Base-by-base conservation (phyloP, 1,140 invertebrate species). In the Eciton burchellii region DNA sequence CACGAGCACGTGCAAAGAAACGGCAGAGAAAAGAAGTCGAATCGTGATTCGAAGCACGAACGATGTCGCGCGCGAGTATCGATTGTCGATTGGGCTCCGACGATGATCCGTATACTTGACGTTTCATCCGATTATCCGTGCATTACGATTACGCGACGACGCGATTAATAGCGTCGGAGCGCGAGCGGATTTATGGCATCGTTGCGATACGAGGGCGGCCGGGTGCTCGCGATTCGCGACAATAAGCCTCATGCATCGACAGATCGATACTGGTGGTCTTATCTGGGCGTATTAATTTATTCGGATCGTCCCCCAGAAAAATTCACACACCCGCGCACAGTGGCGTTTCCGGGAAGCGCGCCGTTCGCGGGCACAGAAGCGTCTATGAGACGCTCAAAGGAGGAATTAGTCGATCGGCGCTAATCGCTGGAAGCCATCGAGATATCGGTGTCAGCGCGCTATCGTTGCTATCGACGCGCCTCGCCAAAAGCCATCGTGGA, bases 211-310 rank as follows among this genome's bases (percentile, higher is more conserved):
- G 65, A 16, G 35, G 16, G 43, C 43, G 43, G 60, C 11, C 43
- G 14, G 16, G 21, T 29, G 21, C 35, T 56, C 16, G 49, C 35
- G 62, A 70, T 57, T 79, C 24, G 26, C 72, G 35, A 79, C 49
- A 79, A 56, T 45, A 79, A 57, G 74, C 41, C 35, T 45, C 35
- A 70, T 70, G 65, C 59, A 57, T 57, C 21, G 74, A 57, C 74
- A 45, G 41, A 0, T 26, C 29, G 47, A 54, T 52, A 77, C 19
- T 21, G 74, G 29, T 19, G 63, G 21, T 79, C 73, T 76, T 76
- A 76, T 76, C 74, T 29, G 19, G 52, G 9, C 35, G 29, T 56
- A 43, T 79, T n/a, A 70, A 79, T 56, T 79, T 79, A 56, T 54
- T 56, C 24, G 24, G 56, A 70, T 68, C 56, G 49, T 35, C 35